phyloP scores from a whole-genome alignment of 1,140 invertebrate species.

The Drosophila busckii region DNA sequence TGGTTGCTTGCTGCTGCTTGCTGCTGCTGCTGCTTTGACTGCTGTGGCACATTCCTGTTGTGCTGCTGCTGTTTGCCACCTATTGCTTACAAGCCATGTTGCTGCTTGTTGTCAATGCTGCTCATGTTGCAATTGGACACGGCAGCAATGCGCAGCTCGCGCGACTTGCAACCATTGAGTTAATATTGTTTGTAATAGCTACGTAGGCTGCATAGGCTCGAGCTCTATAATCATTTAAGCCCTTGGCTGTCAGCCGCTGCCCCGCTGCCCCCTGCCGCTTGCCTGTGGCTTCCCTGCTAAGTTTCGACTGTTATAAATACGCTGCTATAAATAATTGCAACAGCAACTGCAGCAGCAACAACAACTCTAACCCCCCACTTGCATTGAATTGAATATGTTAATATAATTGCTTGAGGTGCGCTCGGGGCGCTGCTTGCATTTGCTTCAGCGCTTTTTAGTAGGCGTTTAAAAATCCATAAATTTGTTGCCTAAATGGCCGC shows the following conservation, averaged over 20 bases:
- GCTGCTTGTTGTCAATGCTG: no score
- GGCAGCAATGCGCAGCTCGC: slow-evolving; percentile 22
- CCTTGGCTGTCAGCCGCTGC: neutral
- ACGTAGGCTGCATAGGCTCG: no score
- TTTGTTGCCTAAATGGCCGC: slow-evolving; percentile 37
- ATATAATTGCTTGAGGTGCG: slow-evolving; percentile 51
- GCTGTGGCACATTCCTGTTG: slow-evolving; percentile 1
- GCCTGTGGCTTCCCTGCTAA: no score
- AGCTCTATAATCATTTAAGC: slow-evolving; percentile 44
- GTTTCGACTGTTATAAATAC: slow-evolving; percentile 4
- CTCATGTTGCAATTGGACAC: slow-evolving; percentile 50
- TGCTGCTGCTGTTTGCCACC: neutral
- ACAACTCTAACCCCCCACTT: slow-evolving; percentile 4
- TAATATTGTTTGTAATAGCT: slow-evolving; percentile 69
- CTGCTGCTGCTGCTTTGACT: slow-evolving; percentile 9
- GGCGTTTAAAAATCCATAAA: slow-evolving; percentile 62
- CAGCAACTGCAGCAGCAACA: slow-evolving; percentile 2
- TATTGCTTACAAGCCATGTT: no score
- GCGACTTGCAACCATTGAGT: slow-evolving; percentile 37
- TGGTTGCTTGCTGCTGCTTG: slow-evolving; percentile 19
- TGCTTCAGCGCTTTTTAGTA: neutral
- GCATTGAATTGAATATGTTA: slow-evolving; percentile 69
- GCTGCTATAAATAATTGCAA: slow-evolving; percentile 18
- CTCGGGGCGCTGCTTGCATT: neutral
- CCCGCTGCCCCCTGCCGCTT: neutral